phyloP scores from a whole-genome alignment of 2,113 vertebrate genomes.

The Cheilinus undulatus region DNA sequence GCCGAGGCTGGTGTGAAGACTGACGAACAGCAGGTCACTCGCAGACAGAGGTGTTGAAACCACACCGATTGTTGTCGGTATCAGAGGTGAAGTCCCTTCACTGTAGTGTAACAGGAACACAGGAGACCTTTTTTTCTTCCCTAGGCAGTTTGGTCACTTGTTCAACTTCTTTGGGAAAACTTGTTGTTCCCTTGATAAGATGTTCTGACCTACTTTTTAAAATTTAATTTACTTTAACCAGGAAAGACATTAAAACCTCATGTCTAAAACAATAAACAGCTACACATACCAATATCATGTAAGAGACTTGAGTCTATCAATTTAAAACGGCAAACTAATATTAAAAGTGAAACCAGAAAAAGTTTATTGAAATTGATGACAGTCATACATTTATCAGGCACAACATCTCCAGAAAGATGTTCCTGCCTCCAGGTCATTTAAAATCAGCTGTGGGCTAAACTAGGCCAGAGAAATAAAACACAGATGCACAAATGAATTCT shows the following conservation, averaged over 20 bases:
- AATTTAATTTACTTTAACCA: no score
- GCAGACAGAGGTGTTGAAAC: constrained; percentile 31
- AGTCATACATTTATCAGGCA: no score
- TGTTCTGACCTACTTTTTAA: neutral
- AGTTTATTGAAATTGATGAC: no score
- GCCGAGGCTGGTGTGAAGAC: neutral
- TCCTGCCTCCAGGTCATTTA: no score
- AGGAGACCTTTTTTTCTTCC: neutral
- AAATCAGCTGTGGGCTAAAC: neutral
- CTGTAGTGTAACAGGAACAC: constrained; percentile 1
- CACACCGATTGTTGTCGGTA: constrained; percentile 13
- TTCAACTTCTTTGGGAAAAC: constrained; percentile 8
- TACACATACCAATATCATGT: no score
- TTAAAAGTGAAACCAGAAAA: no score
- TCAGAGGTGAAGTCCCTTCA: constrained; percentile 36
- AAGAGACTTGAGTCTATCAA: no score
- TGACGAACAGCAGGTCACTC: constrained; percentile 45
- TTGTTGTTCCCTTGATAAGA: neutral
- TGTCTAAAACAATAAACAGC: no score
- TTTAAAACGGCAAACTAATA: no score
- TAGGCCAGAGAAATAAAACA: neutral
- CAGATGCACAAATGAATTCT: neutral
- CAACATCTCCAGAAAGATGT: no score
- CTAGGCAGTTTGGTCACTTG: constrained; percentile 1
- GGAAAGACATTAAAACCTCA: no score